These are phyloP conservation scores for Percina caprodes DNA, from an alignment of 2,113 vertebrate species.

Conservation along the genomic window DNA sequence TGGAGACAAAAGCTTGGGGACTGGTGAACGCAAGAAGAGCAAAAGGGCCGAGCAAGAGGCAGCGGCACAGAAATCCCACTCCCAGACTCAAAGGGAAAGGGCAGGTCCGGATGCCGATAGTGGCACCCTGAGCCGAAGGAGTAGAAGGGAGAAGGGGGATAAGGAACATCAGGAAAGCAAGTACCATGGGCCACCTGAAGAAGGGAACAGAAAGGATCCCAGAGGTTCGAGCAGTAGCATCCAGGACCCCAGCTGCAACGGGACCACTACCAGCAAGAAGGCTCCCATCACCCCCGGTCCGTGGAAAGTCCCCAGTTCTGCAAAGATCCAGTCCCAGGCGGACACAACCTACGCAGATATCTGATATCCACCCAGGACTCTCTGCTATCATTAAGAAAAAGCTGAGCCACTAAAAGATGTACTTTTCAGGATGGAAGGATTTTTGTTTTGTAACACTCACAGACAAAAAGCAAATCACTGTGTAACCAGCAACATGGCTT, in stretches of 20 bases:
- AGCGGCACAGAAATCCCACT: conserved; percentile 45
- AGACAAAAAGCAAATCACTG: conserved; percentile 67
- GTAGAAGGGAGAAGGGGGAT: conserved; percentile 58
- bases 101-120: conserved; percentile 49
- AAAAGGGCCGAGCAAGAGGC: conserved; percentile 68
- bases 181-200: conserved; percentile 33
- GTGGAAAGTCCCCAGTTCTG: conserved; percentile 92
- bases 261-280: conserved; percentile 83
- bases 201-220: conserved; percentile 67
- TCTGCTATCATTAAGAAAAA: conserved; percentile 1
- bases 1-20: conserved; percentile 52
- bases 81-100: conserved; percentile 66
- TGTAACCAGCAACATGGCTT: conserved; percentile 72
- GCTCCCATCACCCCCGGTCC: conserved; percentile 91
- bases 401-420: conserved; percentile 47
- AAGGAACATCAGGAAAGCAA: conserved; percentile 45
- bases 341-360: conserved; percentile 63
- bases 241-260: conserved; percentile 78
- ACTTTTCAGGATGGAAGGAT: conserved; percentile 40
- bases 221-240: conserved; percentile 74
- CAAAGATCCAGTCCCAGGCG: conserved; percentile 83
- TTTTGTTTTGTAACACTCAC: conserved; percentile 4
- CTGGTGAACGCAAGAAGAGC: conserved; percentile 67
- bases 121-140: conserved; percentile 49
- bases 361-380: conserved; percentile 36